Percentiles rank a stretch among this genome's conserved stretches.
Conservation (phyloP, 2,888 invertebrate genomes). For the Scaptomyza reducta region DNA sequence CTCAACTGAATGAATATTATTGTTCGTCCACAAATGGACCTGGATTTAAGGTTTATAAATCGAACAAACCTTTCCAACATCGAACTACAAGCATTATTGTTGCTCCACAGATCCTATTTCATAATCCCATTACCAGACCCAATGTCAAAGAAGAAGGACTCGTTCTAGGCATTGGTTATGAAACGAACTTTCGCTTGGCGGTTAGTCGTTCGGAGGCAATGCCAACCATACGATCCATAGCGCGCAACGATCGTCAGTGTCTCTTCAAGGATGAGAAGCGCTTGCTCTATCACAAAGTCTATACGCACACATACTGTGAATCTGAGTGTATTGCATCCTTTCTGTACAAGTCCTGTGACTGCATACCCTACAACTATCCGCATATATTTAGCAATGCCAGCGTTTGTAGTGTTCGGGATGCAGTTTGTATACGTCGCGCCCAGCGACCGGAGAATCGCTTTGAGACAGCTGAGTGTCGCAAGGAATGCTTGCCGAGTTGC, state of each 20-base stretch:
- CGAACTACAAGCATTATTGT: neutral
- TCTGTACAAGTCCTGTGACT: constrained; percentile 65
- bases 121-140: constrained; percentile 92
- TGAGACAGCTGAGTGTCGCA: constrained; percentile 58
- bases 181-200: constrained; percentile 88
- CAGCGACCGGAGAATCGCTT: constrained; percentile 10
- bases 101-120: constrained; percentile 81
- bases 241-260: constrained; percentile 88
- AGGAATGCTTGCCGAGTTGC: constrained; percentile 89
- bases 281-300: constrained; percentile 87
- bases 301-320: constrained; percentile 76
- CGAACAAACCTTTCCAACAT: neutral
- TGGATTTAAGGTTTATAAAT: constrained; percentile 83
- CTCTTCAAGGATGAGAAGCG: constrained; percentile 89
- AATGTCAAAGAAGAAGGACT: constrained; percentile 90
- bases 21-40: constrained; percentile 90
- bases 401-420: constrained; percentile 43
- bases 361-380: constrained; percentile 81
- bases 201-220: constrained; percentile 88
- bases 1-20: constrained; percentile 89
- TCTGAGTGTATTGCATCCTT: constrained; percentile 86
- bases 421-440: constrained; percentile 52
- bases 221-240: constrained; percentile 86
- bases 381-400: constrained; percentile 87
- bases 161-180: constrained; percentile 88